A percentile compares a stretch with the other conserved stretches of the same genome.
Evolutionary conservation across 1,140 invertebrate species (phyloP).

Genomic region (Drosophila repletoides): DNA sequence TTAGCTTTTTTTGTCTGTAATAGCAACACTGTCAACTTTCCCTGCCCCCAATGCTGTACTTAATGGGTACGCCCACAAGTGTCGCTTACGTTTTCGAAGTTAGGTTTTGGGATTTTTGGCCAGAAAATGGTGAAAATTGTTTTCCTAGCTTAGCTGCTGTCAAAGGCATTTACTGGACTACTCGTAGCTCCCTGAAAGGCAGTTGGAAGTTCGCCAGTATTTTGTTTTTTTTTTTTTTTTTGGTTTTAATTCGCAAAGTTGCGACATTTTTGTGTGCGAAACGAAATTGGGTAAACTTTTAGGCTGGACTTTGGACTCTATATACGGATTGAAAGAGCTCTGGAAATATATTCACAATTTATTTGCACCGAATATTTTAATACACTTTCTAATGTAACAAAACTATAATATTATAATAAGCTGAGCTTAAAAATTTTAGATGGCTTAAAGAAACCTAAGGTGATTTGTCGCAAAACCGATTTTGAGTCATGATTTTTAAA

Average conservation of each 20-base stretch:
- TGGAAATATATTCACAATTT: no score
- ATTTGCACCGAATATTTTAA: no score
- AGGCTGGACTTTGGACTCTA: conserved; percentile 33
- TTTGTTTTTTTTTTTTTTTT: conserved; percentile 14
- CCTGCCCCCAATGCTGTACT: conserved; percentile 10
- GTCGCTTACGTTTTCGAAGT: conserved; percentile 53
- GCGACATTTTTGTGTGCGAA: conserved; percentile 40
- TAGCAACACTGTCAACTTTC: neutral
- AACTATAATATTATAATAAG: no score
- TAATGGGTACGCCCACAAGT: conserved; percentile 64
- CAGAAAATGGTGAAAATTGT: conserved; percentile 61
- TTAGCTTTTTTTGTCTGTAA: no score
- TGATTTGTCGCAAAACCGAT: no score
- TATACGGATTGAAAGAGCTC: no score
- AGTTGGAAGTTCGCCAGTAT: conserved; percentile 63
- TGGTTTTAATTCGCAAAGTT: conserved; percentile 36
- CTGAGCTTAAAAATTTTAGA: no score
- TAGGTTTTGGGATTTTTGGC: conserved; percentile 24
- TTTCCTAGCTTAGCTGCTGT: conserved; percentile 67
- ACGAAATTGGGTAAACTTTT: conserved; percentile 37
- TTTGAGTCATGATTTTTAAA: no score
- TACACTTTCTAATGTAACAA: no score
- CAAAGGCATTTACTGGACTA: conserved; percentile 55
- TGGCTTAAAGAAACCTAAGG: no score
- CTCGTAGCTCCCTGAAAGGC: conserved; percentile 16